These are phyloP conservation scores for Phymorhynchus buccinoides DNA, from an alignment of 1,140 invertebrate genomes.

Conservation along the genomic window DNA sequence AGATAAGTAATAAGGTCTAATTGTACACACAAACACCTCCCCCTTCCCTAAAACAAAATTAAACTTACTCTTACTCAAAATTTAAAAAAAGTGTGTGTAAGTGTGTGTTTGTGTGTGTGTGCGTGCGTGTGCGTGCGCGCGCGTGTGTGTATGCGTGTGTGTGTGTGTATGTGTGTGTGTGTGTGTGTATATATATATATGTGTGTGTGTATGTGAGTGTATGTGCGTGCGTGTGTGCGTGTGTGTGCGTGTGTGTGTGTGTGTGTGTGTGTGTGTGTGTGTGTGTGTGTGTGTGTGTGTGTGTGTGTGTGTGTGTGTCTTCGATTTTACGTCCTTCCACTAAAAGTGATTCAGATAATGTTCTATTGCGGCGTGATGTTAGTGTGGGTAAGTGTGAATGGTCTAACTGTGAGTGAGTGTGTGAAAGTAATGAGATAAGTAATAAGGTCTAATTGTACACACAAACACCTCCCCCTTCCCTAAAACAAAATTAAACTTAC, in stretches of 20 bases:
- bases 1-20: too few species aligned
- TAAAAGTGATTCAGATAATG: too few species aligned
- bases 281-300: neutral
- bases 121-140: neutral
- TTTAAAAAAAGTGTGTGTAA: neutral
- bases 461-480: too few species aligned
- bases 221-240: neutral
- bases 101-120: constrained; percentile 17
- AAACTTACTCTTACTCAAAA: too few species aligned
- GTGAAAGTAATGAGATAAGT: neutral
- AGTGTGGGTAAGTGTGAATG: neutral
- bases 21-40: too few species aligned
- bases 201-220: neutral
- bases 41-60: too few species aligned
- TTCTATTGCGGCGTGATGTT: too few species aligned
- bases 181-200: neutral
- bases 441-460: too few species aligned
- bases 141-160: neutral
- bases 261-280: neutral
- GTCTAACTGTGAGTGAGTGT: neutral
- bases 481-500: too few species aligned
- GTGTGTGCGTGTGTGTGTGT: neutral
- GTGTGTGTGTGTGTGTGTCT: constrained; percentile 6
- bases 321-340: too few species aligned
- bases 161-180: neutral